Conservation (phyloP, 2,888 invertebrate genomes). For the Drosophila nigritarsus region DNA sequence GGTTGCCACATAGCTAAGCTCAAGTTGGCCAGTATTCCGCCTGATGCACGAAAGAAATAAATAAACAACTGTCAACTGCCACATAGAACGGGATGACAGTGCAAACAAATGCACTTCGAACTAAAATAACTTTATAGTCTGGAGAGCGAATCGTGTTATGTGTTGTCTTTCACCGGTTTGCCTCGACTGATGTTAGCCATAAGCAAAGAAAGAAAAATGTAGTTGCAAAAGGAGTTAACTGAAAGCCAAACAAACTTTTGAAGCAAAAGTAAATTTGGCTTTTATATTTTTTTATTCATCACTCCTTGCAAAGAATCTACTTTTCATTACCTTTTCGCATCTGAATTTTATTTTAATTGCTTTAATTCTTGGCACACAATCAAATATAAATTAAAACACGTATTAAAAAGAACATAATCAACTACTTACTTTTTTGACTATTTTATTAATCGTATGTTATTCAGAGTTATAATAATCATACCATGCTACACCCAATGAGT, state of each 20-base stretch:
- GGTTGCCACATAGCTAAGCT: slow-evolving; percentile 28
- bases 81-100: slow-evolving; percentile 8
- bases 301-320: not conserved
- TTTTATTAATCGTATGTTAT: not conserved
- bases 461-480: not conserved
- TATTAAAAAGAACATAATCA: not conserved
- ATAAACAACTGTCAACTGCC: slow-evolving; percentile 42
- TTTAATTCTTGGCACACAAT: not conserved
- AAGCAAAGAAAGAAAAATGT: slow-evolving; percentile 16
- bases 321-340: not conserved
- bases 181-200: slow-evolving; percentile 16
- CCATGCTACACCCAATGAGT: not conserved
- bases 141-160: not conserved
- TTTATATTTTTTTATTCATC: not conserved
- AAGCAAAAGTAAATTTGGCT: not conserved
- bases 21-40: slow-evolving; percentile 1
- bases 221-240: slow-evolving; percentile 2
- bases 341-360: not conserved
- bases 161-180: not conserved
- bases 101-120: slow-evolving; percentile 27
- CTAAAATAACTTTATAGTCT: slow-evolving; percentile 21
- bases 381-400: not conserved
- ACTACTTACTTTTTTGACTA: too few species aligned
- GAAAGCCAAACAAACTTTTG: slow-evolving; percentile 3
- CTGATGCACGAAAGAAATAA: slow-evolving; percentile 27